Conservation (phyloP, 2,888 invertebrate genomes). For the Trachelus tabidus region DNA sequence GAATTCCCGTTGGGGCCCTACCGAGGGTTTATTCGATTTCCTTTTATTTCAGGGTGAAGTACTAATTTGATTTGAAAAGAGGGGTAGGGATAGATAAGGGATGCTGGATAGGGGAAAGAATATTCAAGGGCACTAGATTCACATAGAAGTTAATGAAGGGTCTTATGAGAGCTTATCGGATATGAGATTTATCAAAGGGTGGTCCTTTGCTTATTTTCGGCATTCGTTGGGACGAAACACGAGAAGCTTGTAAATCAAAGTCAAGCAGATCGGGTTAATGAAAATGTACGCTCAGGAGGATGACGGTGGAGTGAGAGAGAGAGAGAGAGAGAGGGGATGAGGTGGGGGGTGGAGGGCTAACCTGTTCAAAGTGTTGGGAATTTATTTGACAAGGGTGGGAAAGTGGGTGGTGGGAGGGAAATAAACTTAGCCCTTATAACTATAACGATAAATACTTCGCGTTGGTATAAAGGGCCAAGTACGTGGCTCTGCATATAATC, state of each 20-base stretch:
- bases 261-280: not conserved
- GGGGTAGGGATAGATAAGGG: not conserved
- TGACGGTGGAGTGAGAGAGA: too few species aligned
- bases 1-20: not conserved
- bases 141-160: not conserved
- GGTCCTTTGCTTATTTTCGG: not conserved
- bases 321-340: too few species aligned
- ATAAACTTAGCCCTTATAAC: not conserved
- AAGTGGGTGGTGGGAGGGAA: not conserved
- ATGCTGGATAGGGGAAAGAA: not conserved
- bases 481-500: not conserved
- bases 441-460: not conserved
- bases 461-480: not conserved
- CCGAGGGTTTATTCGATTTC: not conserved
- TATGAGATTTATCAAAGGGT: not conserved
- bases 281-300: not conserved
- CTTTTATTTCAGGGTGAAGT: not conserved
- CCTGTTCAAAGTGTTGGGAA: not conserved
- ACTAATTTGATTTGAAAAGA: not conserved
- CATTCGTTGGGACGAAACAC: not conserved
- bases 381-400: not conserved
- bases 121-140: not conserved
- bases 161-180: not conserved
- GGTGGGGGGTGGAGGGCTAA: too few species aligned
- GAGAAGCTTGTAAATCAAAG: not conserved